These are phyloP conservation scores for Parus major DNA, from an alignment of 2,113 vertebrate species.

Conservation along the genomic window DNA sequence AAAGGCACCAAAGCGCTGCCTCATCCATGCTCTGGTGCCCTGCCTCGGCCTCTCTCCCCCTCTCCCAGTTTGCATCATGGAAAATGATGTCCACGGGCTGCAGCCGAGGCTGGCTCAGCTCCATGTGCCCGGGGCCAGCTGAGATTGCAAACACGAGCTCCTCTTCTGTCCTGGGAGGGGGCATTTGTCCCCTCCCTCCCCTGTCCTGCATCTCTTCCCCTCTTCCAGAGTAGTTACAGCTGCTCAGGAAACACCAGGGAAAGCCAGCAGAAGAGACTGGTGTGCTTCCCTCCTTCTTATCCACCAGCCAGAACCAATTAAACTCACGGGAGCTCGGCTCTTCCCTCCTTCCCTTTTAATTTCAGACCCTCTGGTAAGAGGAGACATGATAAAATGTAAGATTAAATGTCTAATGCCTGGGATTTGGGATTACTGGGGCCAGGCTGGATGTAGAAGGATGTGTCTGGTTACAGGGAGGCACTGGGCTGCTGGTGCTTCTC, in stretches of 20 bases:
- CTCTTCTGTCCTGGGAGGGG: background rate
- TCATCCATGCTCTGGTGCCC: rapidly evolving
- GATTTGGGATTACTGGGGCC: background rate
- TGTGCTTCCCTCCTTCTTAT: background rate
- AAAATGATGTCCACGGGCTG: background rate
- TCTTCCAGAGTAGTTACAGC: background rate
- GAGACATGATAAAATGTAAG: conserved; percentile 13
- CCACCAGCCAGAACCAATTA: background rate
- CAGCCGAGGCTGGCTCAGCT: conserved; percentile 10
- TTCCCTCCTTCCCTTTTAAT: conserved; percentile 24
- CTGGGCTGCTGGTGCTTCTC: background rate
- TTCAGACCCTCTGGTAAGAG: background rate
- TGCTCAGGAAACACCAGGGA: background rate
- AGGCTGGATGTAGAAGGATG: background rate
- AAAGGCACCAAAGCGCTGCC: background rate
- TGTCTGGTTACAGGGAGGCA: background rate
- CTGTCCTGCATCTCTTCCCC: background rate
- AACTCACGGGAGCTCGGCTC: background rate
- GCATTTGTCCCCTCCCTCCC: background rate
- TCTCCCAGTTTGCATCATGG: conserved; percentile 24
- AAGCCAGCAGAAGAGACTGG: background rate
- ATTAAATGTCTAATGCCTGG: conserved; percentile 46
- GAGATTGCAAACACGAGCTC: rapidly evolving
- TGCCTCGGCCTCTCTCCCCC: background rate
- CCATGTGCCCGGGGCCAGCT: background rate